phyloP scores from a whole-genome alignment of 2,888 invertebrate species.

The Phania funesta region DNA sequence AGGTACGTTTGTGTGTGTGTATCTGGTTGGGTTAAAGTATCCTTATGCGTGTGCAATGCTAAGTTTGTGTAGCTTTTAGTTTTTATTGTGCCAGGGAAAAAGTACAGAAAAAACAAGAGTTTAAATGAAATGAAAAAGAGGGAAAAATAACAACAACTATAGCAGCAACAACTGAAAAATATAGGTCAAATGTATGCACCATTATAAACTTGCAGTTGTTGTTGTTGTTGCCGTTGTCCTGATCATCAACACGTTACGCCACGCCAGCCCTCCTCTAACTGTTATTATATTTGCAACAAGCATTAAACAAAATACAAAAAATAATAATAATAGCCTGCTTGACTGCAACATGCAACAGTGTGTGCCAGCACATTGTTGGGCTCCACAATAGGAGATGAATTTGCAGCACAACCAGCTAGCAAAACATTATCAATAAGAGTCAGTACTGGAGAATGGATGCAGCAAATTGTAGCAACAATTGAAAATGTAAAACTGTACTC shows the following conservation, averaged over 20 bases:
- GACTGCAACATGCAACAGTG: slow-evolving; percentile 50
- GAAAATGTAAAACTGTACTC: neutral
- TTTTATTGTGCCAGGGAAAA: slow-evolving; percentile 42
- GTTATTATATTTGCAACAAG: slow-evolving; percentile 45
- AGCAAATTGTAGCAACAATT: neutral
- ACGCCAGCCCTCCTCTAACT: slow-evolving; percentile 1
- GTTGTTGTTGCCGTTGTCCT: neutral
- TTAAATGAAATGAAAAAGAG: slow-evolving; percentile 33
- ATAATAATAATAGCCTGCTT: slow-evolving; percentile 23
- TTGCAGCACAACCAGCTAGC: neutral
- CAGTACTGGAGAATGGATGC: neutral
- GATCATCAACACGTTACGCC: slow-evolving; percentile 38
- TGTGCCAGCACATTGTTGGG: slow-evolving; percentile 22
- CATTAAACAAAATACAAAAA: neutral
- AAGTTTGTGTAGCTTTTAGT: slow-evolving; percentile 25
- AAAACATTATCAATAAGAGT: slow-evolving; percentile 8
- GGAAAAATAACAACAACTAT: slow-evolving; percentile 20
- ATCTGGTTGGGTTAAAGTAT: neutral
- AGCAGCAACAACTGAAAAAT: slow-evolving; percentile 44
- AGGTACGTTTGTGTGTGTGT: neutral
- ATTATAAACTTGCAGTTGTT: slow-evolving; percentile 26
- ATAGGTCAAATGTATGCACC: slow-evolving; percentile 67
- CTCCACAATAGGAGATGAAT: slow-evolving; percentile 4
- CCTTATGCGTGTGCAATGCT: slow-evolving; percentile 26
- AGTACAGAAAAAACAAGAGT: slow-evolving; percentile 11